phyloP scores from a whole-genome alignment of 1,140 invertebrate species.

The Drosophila sechellia region DNA sequence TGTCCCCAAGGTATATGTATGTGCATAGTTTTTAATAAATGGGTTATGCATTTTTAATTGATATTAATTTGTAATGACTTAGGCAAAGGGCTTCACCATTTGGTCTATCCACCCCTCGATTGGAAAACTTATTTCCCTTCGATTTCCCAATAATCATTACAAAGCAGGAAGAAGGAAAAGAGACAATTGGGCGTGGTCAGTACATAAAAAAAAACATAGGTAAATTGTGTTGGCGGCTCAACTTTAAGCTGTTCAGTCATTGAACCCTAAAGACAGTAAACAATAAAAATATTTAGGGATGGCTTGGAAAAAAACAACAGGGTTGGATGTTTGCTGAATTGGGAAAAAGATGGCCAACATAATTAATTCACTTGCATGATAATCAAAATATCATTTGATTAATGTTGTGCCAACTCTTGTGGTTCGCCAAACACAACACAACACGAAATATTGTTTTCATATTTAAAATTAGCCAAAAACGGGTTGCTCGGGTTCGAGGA shows the following conservation, averaged over 20 bases:
- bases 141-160: slow-evolving; percentile 18
- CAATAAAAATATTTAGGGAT: slow-evolving; percentile 53
- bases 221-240: slow-evolving; percentile 16
- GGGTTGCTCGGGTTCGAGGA: slow-evolving; percentile 4
- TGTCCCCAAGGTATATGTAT: too few species aligned
- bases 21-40: too few species aligned
- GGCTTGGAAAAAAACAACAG: slow-evolving; percentile 15
- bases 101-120: background rate
- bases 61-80: too few species aligned
- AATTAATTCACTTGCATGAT: slow-evolving; percentile 81
- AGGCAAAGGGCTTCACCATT: background rate
- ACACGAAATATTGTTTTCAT: slow-evolving; percentile 40
- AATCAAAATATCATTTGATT: slow-evolving; percentile 81
- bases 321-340: background rate
- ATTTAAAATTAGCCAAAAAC: slow-evolving; percentile 33
- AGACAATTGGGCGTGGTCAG: slow-evolving; percentile 34
- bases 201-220: background rate
- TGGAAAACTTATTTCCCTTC: background rate
- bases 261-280: slow-evolving; percentile 48
- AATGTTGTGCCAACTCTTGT: slow-evolving; percentile 47
- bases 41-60: too few species aligned
- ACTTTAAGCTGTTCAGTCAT: slow-evolving; percentile 41
- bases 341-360: slow-evolving; percentile 28
- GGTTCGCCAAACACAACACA: slow-evolving; percentile 40
- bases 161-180: slow-evolving; percentile 14